Evolutionary conservation across 2,113 vertebrate species (phyloP).

Genomic region (Donacobius atricapilla): DNA sequence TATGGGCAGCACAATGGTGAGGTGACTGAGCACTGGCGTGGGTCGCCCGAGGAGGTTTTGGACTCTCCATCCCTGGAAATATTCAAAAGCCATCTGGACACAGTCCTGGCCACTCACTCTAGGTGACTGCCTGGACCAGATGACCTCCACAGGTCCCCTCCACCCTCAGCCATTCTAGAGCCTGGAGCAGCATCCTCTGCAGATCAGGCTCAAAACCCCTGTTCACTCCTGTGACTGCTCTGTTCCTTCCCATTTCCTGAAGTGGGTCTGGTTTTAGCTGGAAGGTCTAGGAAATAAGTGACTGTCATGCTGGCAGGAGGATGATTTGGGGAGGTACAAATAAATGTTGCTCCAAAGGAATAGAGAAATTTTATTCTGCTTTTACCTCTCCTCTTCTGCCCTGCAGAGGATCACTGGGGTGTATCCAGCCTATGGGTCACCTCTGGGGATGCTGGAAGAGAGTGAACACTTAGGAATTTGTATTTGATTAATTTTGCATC

Average conservation of each 20-base stretch:
- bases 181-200: neutral
- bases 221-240: neutral
- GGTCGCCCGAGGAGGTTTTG: neutral
- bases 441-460: neutral
- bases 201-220: neutral
- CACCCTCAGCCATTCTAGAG: neutral
- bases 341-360: neutral
- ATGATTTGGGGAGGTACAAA: neutral
- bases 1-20: rapidly evolving
- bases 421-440: neutral
- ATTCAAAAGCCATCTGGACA: neutral
- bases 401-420: neutral
- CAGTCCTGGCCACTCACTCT: neutral
- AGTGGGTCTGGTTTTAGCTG: neutral
- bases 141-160: neutral
- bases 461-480: neutral
- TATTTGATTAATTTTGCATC: neutral
- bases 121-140: neutral
- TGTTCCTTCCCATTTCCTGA: neutral
- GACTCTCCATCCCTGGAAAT: neutral
- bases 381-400: neutral
- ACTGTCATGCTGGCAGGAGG: neutral
- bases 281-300: neutral
- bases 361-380: neutral
- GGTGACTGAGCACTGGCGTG: neutral